Evolutionary conservation across 2,113 vertebrate genomes (phyloP).

Genomic region (Dipodomys spectabilis): DNA sequence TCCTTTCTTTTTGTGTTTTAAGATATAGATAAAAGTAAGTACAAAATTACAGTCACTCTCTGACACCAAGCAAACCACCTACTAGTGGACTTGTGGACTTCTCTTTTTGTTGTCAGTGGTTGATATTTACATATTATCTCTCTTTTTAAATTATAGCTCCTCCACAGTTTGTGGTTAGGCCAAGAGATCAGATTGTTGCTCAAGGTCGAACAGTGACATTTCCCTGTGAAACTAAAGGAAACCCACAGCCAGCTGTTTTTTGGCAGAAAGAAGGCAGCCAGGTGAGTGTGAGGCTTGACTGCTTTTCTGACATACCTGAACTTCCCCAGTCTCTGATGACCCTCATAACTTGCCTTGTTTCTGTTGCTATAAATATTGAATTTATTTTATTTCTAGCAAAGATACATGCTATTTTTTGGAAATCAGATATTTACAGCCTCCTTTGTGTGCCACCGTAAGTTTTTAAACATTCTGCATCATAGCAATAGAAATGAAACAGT

Average conservation of each 20-base stretch:
- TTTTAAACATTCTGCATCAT: background rate
- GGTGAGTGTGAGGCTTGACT: conserved; percentile 86
- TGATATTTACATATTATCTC: conserved; percentile 75
- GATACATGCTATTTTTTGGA: background rate
- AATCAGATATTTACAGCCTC: too few relatives aligned
- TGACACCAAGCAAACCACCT: conserved; percentile 60
- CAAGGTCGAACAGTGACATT: conserved; percentile 97
- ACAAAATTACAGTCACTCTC: conserved; percentile 53
- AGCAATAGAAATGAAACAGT: background rate
- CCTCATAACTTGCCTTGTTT: background rate
- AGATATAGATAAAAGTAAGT: conserved; percentile 76
- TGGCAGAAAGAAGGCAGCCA: conserved; percentile 99
- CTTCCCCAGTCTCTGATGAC: rapidly evolving
- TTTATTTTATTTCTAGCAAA: conserved; percentile 6
- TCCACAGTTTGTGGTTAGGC: conserved; percentile 98
- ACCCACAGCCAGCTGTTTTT: conserved; percentile 98
- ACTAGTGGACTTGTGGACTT: conserved; percentile 46
- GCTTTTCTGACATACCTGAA: conserved; percentile 18
- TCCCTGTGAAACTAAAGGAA: conserved; percentile 98
- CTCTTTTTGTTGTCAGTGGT: conserved; percentile 55
- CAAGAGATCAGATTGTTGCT: conserved; percentile 97
- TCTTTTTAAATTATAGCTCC: conserved; percentile 91
- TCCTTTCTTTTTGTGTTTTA: conserved; percentile 62
- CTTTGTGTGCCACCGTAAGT: background rate
- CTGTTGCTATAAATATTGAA: background rate